Percentiles rank a stretch among this genome's conserved stretches.
These are phyloP conservation scores for Notolabrus celidotus DNA, from an alignment of 2,797 vertebrate species.

Conservation along the genomic window DNA sequence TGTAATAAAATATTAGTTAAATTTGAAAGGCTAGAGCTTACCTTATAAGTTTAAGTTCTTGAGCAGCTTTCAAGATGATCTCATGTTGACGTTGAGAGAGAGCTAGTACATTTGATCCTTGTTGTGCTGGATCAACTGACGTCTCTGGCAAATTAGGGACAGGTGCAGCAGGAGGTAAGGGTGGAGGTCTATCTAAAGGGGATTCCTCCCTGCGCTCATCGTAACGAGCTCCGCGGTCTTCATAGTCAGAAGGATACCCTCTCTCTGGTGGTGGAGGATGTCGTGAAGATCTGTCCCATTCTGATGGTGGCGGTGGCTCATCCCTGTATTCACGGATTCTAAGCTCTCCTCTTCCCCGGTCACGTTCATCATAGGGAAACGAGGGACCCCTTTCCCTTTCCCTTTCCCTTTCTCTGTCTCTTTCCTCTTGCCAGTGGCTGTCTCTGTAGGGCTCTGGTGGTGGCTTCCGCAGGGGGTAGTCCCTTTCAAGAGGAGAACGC, in stretches of 20 bases:
- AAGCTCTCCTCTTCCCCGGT: slow-evolving; percentile 88
- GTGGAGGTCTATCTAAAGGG: slow-evolving; percentile 61
- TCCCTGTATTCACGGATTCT: slow-evolving; percentile 88
- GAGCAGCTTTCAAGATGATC: slow-evolving; percentile 98
- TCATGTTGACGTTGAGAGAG: slow-evolving; percentile 98
- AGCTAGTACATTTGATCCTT: slow-evolving; percentile 91
- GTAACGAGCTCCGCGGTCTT: slow-evolving; percentile 72
- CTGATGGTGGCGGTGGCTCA: slow-evolving; percentile 79
- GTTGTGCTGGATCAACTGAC: slow-evolving; percentile 76
- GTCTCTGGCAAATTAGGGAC: slow-evolving; percentile 81
- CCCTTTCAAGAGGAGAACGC: slow-evolving; percentile 74
- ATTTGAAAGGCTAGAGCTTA: slow-evolving; percentile 66
- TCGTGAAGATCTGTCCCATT: slow-evolving; percentile 88
- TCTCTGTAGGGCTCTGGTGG: slow-evolving; percentile 89
- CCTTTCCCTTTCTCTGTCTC: slow-evolving; percentile 82
- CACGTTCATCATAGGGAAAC: slow-evolving; percentile 87
- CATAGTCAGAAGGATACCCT: slow-evolving; percentile 71
- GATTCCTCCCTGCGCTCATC: slow-evolving; percentile 78
- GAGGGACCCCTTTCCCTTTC: slow-evolving; percentile 73
- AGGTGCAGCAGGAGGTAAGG: slow-evolving; percentile 59
- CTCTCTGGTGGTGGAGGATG: slow-evolving; percentile 77
- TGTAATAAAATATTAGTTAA: too few species aligned
- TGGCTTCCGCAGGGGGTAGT: slow-evolving; percentile 82
- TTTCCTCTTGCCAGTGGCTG: slow-evolving; percentile 89
- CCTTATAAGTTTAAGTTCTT: slow-evolving; percentile 98